Evolutionary conservation across 2,113 vertebrate species (phyloP).

Genomic region (Brachirus orientalis): DNA sequence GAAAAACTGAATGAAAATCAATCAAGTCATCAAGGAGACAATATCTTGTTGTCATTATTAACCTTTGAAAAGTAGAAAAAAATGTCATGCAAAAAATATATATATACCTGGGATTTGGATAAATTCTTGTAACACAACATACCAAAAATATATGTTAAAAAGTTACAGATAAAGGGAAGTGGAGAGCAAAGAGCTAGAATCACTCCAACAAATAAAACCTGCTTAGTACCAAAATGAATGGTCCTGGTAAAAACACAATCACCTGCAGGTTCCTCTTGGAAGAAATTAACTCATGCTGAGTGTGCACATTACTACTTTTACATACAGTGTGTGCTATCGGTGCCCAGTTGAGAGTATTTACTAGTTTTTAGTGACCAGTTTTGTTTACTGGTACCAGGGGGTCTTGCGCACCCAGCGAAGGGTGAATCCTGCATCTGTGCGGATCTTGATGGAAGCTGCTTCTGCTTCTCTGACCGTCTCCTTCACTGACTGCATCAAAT

Average conservation of each 20-base stretch:
- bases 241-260: slow-evolving; percentile 21
- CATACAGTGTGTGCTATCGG: slow-evolving; percentile 32
- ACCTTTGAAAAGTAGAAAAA: slow-evolving; percentile 79
- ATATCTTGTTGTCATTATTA: slow-evolving; percentile 54
- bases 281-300: slow-evolving; percentile 15
- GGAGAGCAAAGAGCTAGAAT: slow-evolving; percentile 61
- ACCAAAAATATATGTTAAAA: slow-evolving; percentile 84
- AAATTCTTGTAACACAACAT: slow-evolving; percentile 79
- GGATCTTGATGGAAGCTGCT: slow-evolving; percentile 98
- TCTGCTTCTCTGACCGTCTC: slow-evolving; percentile 99
- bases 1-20: slow-evolving; percentile 64
- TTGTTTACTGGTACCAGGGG: slow-evolving; percentile 96
- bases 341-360: slow-evolving; percentile 10
- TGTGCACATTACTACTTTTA: slow-evolving; percentile 30
- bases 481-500: slow-evolving; percentile 99
- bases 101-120: slow-evolving; percentile 79
- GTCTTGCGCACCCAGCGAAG: slow-evolving; percentile 99
- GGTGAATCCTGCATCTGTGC: slow-evolving; percentile 96
- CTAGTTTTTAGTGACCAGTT: background rate
- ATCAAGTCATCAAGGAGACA: slow-evolving; percentile 57
- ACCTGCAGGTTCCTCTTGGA: slow-evolving; percentile 38
- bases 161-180: slow-evolving; percentile 59
- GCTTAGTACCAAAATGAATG: slow-evolving; percentile 24
- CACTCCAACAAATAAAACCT: slow-evolving; percentile 50
- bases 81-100: slow-evolving; percentile 81